Evolutionary conservation across 2,113 vertebrate genomes (phyloP).

Genomic region (Sebastes fasciatus): DNA sequence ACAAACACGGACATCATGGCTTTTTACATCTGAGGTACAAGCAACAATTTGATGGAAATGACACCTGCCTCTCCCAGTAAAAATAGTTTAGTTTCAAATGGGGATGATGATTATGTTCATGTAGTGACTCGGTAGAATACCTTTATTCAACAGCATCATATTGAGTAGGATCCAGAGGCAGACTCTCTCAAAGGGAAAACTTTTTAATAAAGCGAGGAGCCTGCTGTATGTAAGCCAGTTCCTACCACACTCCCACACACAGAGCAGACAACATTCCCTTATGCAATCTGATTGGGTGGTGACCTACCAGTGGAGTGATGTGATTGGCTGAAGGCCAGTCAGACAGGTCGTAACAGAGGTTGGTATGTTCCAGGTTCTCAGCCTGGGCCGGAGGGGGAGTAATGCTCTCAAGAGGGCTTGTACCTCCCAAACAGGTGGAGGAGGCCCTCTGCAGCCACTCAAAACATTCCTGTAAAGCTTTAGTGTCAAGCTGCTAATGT

Average conservation of each 20-base stretch:
- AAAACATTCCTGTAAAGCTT: slow-evolving; percentile 66
- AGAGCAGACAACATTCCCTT: slow-evolving; percentile 27
- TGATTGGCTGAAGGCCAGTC: slow-evolving; percentile 85
- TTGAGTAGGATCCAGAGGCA: neutral
- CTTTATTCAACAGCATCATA: neutral
- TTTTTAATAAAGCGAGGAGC: slow-evolving; percentile 14
- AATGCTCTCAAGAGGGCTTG: slow-evolving; percentile 14
- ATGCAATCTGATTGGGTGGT: slow-evolving; percentile 80
- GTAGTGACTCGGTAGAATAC: neutral
- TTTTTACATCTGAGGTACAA: neutral
- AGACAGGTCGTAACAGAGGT: slow-evolving; percentile 83
- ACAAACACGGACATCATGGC: neutral
- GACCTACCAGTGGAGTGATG: slow-evolving; percentile 82
- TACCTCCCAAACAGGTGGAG: slow-evolving; percentile 34
- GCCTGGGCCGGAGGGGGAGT: slow-evolving; percentile 21
- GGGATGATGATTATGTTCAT: neutral
- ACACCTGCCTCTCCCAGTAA: neutral
- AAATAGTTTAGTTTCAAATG: neutral
- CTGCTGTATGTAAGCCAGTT: slow-evolving; percentile 50
- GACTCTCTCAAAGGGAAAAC: neutral
- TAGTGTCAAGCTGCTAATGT: neutral
- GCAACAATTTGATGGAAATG: neutral
- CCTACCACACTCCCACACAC: slow-evolving; percentile 36
- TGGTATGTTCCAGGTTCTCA: slow-evolving; percentile 65
- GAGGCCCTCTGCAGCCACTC: slow-evolving; percentile 45